Evolutionary conservation across 2,113 vertebrate genomes (phyloP), one percentile per base, ranked within the genome.

Genomic region (Dunckerocampus dactyliophorus): DNA sequence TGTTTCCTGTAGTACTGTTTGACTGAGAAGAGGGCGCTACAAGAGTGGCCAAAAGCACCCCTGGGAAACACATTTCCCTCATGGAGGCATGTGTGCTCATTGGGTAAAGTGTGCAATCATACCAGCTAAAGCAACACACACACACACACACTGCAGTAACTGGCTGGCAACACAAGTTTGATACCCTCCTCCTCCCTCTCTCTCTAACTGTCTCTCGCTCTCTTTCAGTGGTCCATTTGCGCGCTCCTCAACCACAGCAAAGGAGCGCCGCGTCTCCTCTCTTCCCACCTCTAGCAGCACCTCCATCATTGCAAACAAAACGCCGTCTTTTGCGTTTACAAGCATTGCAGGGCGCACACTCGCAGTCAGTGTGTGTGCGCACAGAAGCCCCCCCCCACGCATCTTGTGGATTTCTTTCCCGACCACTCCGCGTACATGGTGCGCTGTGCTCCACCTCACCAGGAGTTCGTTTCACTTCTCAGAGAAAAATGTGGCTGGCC

Each of bases 401-500:
- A 88, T 86, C 87, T 84, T 81, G 77, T 77, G 80, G 89, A 88
- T 90, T 81, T 73, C 85, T 87, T 79, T 82, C 80, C 85, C 80
- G 82, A 87, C 83, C 65, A 86, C 76, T 85, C 87, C 75, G 90
- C 83, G 86, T 85, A 60, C 77, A 86, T 86, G 86, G 14, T 77
- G 81, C 62, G 88, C 89, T 86, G 90, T 89, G 92, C 87, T 79
- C 28, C 16, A 58, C 80, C 86, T 88, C 87, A 84, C 83, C 91
- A 92, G 92, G 92, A 90, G 81, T 90, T 92, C 85, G 88, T 91
- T 76, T 76, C 83, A 89, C 80, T 91, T 85, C 86, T 87, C 89
- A 89, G 87, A 81, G 91, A 91, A 93, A 89, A 76, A 98, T 98
- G 95, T 93, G 92, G 89, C 92, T 89, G 81, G 90, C 80, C 81